Conservation (phyloP, 1,140 invertebrate species). For the Atta texana region DNA sequence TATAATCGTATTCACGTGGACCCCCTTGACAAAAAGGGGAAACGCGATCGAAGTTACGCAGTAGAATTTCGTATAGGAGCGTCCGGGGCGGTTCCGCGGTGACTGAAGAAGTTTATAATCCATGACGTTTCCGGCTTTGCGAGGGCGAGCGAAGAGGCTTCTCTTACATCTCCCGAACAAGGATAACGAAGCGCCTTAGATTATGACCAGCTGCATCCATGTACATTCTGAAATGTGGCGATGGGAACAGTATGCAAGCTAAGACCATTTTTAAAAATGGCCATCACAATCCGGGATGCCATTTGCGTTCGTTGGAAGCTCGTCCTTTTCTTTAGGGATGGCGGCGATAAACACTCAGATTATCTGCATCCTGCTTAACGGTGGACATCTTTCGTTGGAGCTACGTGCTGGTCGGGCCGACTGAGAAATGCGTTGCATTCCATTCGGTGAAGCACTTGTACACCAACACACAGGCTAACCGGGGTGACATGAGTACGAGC, state of each 20-base stretch:
- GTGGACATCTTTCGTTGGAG: conserved; percentile 67
- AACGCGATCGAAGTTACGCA: conserved; percentile 60
- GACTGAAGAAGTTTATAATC: conserved; percentile 80
- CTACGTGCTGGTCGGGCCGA: conserved; percentile 6
- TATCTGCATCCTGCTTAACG: conserved; percentile 77
- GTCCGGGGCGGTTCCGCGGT: conserved; percentile 51
- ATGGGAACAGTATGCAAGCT: neutral
- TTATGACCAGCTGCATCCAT: conserved; percentile 55
- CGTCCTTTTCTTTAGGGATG: conserved; percentile 66
- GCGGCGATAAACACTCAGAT: conserved; percentile 80
- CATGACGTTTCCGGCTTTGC: conserved; percentile 80
- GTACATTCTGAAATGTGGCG: conserved; percentile 2
- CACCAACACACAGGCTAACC: neutral
- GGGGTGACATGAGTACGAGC: conserved; percentile 47
- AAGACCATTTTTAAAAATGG: conserved; percentile 53
- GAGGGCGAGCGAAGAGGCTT: neutral
- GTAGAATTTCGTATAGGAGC: conserved; percentile 14
- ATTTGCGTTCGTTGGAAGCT: conserved; percentile 68
- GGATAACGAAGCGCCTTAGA: conserved; percentile 37
- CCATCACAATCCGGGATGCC: conserved; percentile 32
- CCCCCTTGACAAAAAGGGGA: conserved; percentile 28
- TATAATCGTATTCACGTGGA: conserved; percentile 78
- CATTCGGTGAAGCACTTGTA: conserved; percentile 35
- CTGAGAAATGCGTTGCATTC: conserved; percentile 66
- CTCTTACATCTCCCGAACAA: conserved; percentile 35